These are phyloP conservation scores for Tuta absoluta DNA, from an alignment of 2,888 invertebrate species.

Conservation along the genomic window DNA sequence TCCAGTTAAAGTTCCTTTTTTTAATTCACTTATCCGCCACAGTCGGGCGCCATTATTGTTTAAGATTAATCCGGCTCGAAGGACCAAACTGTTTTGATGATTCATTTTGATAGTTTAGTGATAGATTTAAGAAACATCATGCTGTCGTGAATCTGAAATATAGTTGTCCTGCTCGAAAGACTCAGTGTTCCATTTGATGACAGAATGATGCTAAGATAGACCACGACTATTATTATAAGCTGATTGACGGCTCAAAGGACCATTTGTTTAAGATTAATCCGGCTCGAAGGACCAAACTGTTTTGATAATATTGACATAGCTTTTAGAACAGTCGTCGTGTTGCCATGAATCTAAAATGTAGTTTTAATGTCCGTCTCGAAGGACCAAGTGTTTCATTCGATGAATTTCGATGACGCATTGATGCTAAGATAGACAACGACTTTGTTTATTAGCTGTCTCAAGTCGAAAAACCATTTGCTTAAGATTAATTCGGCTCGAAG, in stretches of 20 bases:
- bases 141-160: neutral
- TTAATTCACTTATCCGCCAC: conserved; percentile 6
- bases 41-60: neutral
- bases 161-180: conserved; percentile 11
- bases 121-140: neutral
- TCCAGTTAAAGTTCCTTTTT: conserved; percentile 20
- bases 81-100: neutral
- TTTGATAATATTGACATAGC: neutral
- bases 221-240: neutral
- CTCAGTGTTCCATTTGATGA: conserved; percentile 13
- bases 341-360: neutral
- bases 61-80: conserved; percentile 19
- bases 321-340: neutral
- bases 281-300: conserved; percentile 16
- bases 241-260: conserved; percentile 14
- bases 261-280: conserved; percentile 2
- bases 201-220: conserved; percentile 11
- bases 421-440: conserved; percentile 7
- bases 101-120: too few species aligned
- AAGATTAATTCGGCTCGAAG: conserved; percentile 17
- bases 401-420: conserved; percentile 6
- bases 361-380: conserved; percentile 9
- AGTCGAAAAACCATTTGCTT: conserved; percentile 5
- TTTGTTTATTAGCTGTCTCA: neutral
- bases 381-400: conserved; percentile 18